Evolutionary conservation across 2,888 invertebrate genomes (phyloP).

Genomic region (Choristoneura rosaceana): DNA sequence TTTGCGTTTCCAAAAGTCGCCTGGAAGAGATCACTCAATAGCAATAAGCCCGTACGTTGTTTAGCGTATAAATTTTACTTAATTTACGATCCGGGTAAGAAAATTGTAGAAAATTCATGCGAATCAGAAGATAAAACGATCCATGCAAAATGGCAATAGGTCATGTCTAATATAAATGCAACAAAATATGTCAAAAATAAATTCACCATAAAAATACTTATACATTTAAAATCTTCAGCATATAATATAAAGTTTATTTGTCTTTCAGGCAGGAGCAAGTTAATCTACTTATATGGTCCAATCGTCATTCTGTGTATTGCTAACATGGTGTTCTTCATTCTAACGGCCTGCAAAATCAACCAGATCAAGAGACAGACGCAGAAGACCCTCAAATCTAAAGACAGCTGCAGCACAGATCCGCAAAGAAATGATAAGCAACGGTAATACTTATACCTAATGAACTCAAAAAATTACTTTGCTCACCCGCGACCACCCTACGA

Average conservation of each 20-base stretch:
- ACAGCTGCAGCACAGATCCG: conserved; percentile 69
- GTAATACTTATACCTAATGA: conserved; percentile 48
- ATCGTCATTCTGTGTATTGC: conserved; percentile 69
- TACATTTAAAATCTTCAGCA: neutral
- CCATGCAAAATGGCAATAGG: no score
- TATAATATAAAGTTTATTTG: neutral
- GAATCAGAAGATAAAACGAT: no score
- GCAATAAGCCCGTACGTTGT: no score
- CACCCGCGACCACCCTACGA: no score
- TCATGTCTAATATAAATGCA: no score
- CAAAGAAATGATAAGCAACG: conserved; percentile 73
- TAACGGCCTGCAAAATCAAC: conserved; percentile 72
- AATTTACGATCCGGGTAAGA: no score
- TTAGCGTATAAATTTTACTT: no score
- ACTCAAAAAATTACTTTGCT: no score
- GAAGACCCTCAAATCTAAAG: conserved; percentile 65
- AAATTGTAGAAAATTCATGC: no score
- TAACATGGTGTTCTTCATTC: conserved; percentile 70
- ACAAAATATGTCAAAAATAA: no score
- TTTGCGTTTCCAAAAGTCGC: no score
- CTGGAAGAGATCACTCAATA: no score
- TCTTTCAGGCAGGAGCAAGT: conserved; percentile 67
- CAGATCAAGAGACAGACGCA: conserved; percentile 69
- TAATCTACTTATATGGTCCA: conserved; percentile 74
- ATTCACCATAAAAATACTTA: neutral